Conservation (phyloP, 1,140 invertebrate species). For the Ditylenchus dipsaci region DNA sequence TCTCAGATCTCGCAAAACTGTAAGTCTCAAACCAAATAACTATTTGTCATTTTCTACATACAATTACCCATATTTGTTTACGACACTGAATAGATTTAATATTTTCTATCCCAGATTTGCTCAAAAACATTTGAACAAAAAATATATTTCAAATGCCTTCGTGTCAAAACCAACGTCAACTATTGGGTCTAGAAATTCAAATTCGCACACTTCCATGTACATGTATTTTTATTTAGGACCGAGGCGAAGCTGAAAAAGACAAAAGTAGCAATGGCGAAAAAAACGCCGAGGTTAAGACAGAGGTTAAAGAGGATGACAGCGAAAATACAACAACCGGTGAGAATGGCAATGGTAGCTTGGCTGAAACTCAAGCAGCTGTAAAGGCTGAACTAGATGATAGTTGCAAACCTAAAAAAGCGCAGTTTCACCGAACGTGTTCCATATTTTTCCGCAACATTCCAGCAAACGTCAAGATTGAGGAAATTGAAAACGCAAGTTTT, state of each 20-base stretch:
- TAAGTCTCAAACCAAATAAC: too few species aligned
- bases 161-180: too few species aligned
- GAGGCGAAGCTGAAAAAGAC: conserved; percentile 9
- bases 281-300: background rate
- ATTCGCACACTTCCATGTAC: too few species aligned
- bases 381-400: conserved; percentile 61
- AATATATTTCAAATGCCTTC: too few species aligned
- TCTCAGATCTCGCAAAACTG: conserved; percentile 51
- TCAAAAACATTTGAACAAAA: too few species aligned
- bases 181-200: too few species aligned
- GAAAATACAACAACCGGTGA: conserved; percentile 19
- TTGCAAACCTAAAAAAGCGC: conserved; percentile 21
- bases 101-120: too few species aligned
- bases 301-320: conserved; percentile 17
- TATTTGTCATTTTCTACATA: too few species aligned
- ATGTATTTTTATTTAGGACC: too few species aligned
- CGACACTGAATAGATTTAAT: too few species aligned
- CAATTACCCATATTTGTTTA: too few species aligned
- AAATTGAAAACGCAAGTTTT: conserved; percentile 82
- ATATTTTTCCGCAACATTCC: conserved; percentile 93
- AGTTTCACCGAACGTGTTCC: conserved; percentile 83
- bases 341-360: conserved; percentile 2
- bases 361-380: conserved; percentile 8
- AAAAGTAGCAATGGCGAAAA: conserved; percentile 17
- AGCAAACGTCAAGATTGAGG: conserved; percentile 87